These are phyloP conservation scores for Sebastes wilsoni DNA, from an alignment of 2,797 vertebrate genomes.

Conservation along the genomic window DNA sequence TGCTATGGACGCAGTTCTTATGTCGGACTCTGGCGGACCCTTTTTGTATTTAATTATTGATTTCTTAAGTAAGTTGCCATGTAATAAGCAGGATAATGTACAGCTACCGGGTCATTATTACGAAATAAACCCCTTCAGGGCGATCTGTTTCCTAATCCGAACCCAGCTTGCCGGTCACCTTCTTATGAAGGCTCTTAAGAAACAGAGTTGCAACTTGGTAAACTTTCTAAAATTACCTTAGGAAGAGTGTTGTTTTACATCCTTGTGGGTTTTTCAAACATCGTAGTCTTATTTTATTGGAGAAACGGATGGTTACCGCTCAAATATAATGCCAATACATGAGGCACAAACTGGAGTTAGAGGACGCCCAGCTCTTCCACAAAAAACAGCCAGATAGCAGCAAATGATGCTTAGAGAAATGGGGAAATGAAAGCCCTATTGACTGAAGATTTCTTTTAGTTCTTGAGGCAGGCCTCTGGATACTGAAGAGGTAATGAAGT, in stretches of 20 bases:
- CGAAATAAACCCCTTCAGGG: too few relatives aligned
- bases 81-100: too few relatives aligned
- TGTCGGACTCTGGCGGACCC: too few relatives aligned
- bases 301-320: neutral
- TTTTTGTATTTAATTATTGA: too few relatives aligned
- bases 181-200: neutral
- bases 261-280: neutral
- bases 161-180: neutral
- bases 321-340: neutral
- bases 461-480: conserved; percentile 37
- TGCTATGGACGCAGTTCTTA: fast-evolving
- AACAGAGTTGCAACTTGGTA: neutral
- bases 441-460: neutral
- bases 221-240: neutral
- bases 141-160: neutral
- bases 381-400: neutral
- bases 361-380: neutral
- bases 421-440: neutral
- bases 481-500: neutral
- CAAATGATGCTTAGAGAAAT: neutral
- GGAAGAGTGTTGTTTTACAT: neutral
- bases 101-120: too few relatives aligned
- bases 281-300: neutral
- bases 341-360: neutral
- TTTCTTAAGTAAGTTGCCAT: too few relatives aligned